Percentiles rank a stretch among this genome's conserved stretches.
Evolutionary conservation across 2,888 invertebrate genomes (phyloP).

Genomic region (Melangyna quadrimaculata): DNA sequence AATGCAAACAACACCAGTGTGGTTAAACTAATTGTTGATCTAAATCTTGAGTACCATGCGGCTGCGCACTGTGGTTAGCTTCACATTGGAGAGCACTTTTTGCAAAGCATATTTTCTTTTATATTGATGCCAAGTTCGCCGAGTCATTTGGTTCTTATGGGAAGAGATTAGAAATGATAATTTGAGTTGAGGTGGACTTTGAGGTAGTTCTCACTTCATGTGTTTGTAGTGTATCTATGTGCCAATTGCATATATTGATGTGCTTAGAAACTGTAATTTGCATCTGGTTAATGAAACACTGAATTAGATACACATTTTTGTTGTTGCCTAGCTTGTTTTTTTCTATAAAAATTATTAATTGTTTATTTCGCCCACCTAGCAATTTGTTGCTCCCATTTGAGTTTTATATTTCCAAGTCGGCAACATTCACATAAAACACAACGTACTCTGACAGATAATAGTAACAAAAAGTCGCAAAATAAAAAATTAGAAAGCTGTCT

Average conservation of each 20-base stretch:
- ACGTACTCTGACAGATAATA: not conserved
- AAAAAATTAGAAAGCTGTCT: too few relatives aligned
- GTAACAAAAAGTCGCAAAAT: not conserved
- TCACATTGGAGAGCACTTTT: not conserved
- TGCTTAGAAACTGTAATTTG: slow-evolving; percentile 34
- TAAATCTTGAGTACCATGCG: slow-evolving; percentile 39
- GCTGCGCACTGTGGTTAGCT: slow-evolving; percentile 24
- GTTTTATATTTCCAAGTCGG: not conserved
- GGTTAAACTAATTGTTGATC: slow-evolving; percentile 66
- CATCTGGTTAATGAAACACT: slow-evolving; percentile 20
- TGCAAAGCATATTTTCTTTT: not conserved
- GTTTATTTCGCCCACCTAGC: not conserved
- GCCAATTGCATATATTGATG: slow-evolving; percentile 48
- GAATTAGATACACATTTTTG: not conserved
- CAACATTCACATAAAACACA: not conserved
- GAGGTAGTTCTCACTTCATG: slow-evolving; percentile 47
- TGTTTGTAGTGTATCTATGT: not conserved
- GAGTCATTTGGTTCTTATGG: slow-evolving; percentile 9
- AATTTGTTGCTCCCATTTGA: not conserved
- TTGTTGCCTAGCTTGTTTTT: not conserved
- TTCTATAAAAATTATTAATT: not conserved
- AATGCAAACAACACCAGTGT: slow-evolving; percentile 49
- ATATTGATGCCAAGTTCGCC: slow-evolving; percentile 38
- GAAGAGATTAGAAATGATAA: slow-evolving; percentile 34
- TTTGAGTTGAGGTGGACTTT: slow-evolving; percentile 29